Evolutionary conservation across 2,113 vertebrate species (phyloP), one percentile per base, ranked within the genome.

Genomic region (Chlorodrepanis virens): DNA sequence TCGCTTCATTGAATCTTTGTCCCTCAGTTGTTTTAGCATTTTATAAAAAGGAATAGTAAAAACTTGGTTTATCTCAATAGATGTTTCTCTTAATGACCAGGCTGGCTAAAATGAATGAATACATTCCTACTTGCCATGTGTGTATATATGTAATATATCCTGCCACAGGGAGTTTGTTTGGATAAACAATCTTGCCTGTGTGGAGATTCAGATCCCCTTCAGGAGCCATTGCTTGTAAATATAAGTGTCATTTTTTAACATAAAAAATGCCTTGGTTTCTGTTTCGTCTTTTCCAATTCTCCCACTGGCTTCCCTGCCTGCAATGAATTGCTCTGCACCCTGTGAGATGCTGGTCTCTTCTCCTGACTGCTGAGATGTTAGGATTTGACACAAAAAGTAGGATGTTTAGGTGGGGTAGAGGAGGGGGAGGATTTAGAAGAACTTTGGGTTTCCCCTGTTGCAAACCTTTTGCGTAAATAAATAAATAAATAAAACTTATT

Each of bases 221-320:
- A 97, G 92, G 83, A 97, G 80, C 88, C 83, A 83, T 65, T 78
- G 37, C 92, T 92, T 95, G 86, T 95, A 95, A 96, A 95, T 97
- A 11, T 18, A 92, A 90, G 71, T 79, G 82, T 75, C 83, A 95
- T 88, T 75, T 90, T 91, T 89, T 63, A 90, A 93, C 69, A 71
- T 67, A 29, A 90, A 95, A 95, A 94, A 90, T 71, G 53, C 61
- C 65, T 90, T 59, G 60, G 53, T 88, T 91, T 82, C 82, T 93
- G 85, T 87, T 90, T 95, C 82, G 67, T 90, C 94, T 88, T 96
- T 83, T 83, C 87, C 93, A 91, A 0, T 96, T 95, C 88, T 96
- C 65, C 45, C 83, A 76, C 71, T 74, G 56, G 60, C 90, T 83
- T 78, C 71, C 53, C 40, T 75, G 72, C 70, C 68, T 1, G 0